A percentile compares a stretch with the other conserved stretches of the same genome.
Conservation (phyloP, 1,140 invertebrate genomes). For the Argopecten irradians region DNA sequence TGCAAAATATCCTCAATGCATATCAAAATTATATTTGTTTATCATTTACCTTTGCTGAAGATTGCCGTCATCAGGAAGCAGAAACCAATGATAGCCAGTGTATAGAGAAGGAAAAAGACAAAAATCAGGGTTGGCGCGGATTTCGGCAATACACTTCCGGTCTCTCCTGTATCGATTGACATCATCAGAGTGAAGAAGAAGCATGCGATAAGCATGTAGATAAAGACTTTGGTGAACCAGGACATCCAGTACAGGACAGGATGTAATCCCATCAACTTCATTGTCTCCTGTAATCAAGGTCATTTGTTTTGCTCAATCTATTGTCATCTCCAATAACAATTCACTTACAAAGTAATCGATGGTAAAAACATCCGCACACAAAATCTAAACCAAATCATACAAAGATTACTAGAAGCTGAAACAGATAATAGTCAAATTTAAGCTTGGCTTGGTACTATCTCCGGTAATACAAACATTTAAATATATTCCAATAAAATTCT, state of each 20-base stretch:
- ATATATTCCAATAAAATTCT: too few relatives aligned
- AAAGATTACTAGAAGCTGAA: too few relatives aligned
- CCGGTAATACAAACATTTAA: too few relatives aligned
- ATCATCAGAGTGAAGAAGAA: slow-evolving; percentile 78
- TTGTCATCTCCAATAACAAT: too few relatives aligned
- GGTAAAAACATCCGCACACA: too few relatives aligned
- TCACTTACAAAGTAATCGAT: too few relatives aligned
- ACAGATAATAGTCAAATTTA: too few relatives aligned
- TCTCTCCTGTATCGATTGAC: slow-evolving; percentile 62
- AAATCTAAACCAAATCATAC: too few relatives aligned
- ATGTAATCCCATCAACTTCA: slow-evolving; percentile 92
- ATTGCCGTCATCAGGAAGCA: slow-evolving; percentile 80
- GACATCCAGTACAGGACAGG: slow-evolving; percentile 89
- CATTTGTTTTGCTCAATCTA: too few relatives aligned
- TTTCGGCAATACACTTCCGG: slow-evolving; percentile 75
- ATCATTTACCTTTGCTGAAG: slow-evolving; percentile 81
- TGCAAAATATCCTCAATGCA: neutral
- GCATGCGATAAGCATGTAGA: slow-evolving; percentile 82
- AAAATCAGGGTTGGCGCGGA: slow-evolving; percentile 78
- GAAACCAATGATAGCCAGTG: slow-evolving; percentile 79
- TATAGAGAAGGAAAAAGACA: slow-evolving; percentile 79
- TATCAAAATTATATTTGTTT: neutral
- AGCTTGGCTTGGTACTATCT: too few relatives aligned
- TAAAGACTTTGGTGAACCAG: slow-evolving; percentile 88
- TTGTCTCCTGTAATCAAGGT: slow-evolving; percentile 90